Evolutionary conservation across 2,888 invertebrate species (phyloP).

Genomic region (Hybos culiciformis): DNA sequence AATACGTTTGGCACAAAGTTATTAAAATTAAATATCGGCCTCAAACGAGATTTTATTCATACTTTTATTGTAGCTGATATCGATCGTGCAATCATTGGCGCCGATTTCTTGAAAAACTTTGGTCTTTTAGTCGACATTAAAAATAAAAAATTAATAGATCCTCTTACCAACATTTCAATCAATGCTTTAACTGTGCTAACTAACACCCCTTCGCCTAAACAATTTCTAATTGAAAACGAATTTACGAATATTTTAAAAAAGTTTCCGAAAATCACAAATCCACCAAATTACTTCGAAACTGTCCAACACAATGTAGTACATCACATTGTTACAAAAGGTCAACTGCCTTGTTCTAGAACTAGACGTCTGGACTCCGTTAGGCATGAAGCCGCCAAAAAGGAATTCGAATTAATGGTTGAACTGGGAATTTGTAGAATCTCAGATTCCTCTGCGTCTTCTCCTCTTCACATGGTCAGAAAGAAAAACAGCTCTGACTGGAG

Average conservation of each 20-base stretch:
- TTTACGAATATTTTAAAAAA: neutral
- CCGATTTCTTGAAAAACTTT: neutral
- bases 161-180: neutral
- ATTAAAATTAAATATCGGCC: neutral
- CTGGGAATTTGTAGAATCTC: conserved; percentile 8
- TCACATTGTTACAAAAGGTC: neutral
- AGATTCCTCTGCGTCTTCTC: conserved; percentile 1
- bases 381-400: conserved; percentile 2
- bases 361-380: neutral
- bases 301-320: neutral
- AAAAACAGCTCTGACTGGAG: conserved; percentile 3
- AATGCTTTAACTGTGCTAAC: neutral
- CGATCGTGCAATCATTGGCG: neutral
- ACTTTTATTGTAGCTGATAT: neutral
- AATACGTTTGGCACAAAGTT: neutral
- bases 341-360: neutral
- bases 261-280: neutral
- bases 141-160: neutral
- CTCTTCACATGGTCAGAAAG: conserved; percentile 4
- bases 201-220: neutral
- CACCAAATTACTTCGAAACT: neutral
- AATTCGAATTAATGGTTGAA: conserved; percentile 4
- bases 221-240: neutral
- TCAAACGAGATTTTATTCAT: neutral
- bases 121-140: neutral